phyloP scores from a whole-genome alignment of 1,140 invertebrate species.

The Leucophenga varia region DNA sequence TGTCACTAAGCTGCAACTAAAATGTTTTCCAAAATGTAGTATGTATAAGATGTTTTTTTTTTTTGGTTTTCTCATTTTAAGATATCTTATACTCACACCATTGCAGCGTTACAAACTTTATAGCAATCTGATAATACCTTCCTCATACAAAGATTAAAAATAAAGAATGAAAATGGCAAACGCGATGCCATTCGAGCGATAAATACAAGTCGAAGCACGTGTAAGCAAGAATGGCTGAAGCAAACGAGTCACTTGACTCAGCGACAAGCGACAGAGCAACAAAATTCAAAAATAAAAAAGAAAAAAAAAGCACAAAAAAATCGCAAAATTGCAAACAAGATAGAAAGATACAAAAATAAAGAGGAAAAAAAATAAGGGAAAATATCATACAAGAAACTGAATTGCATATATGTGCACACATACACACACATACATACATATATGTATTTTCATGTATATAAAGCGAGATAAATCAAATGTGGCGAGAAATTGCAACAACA shows the following conservation, averaged over 20 bases:
- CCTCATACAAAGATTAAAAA: no score
- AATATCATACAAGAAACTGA: slow-evolving; percentile 26
- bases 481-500: slow-evolving; percentile 53
- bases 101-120: no score
- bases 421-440: slow-evolving; percentile 15
- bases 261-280: slow-evolving; percentile 13
- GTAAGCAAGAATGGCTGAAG: no score
- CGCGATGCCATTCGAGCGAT: slow-evolving; percentile 35
- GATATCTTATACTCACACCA: no score
- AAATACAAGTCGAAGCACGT: slow-evolving; percentile 8
- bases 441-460: slow-evolving; percentile 28
- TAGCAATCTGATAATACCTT: no score
- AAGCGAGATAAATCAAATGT: slow-evolving; percentile 52
- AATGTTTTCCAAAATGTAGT: no score
- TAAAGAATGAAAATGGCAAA: no score
- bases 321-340: slow-evolving; percentile 9
- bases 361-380: slow-evolving; percentile 1
- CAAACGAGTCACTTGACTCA: slow-evolving; percentile 33
- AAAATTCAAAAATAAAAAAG: neutral
- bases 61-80: no score
- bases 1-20: no score
- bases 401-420: slow-evolving; percentile 21
- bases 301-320: slow-evolving; percentile 1
- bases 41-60: no score
- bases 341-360: neutral